phyloP scores from a whole-genome alignment of 2,113 vertebrate species.

The Alaudala cheleensis region DNA sequence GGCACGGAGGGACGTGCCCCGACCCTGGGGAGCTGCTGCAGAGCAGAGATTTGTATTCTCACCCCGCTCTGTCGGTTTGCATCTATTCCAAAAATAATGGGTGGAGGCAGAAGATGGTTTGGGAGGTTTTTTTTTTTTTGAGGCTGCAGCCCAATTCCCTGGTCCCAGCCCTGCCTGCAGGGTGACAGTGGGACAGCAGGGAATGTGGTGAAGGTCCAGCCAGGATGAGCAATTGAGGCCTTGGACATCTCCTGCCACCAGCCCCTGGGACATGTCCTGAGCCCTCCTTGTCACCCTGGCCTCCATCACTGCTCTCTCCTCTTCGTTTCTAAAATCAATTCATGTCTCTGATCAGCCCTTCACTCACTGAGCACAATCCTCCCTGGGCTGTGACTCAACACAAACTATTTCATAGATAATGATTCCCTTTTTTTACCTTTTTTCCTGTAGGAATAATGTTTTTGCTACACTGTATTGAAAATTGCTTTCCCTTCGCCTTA shows the following conservation, averaged over 20 bases:
- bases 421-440: neutral
- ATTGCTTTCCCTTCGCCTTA: slow-evolving; percentile 44
- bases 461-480: neutral
- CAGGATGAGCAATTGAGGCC: neutral
- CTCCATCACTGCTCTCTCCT: neutral
- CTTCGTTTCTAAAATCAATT: neutral
- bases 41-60: neutral
- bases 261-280: neutral
- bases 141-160: neutral
- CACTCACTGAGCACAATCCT: neutral
- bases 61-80: neutral
- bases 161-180: neutral
- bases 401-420: slow-evolving; percentile 31
- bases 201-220: neutral
- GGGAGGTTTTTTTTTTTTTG: too few species aligned
- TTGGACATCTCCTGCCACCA: neutral
- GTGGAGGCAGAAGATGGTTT: neutral
- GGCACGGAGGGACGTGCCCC: neutral
- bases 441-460: slow-evolving; percentile 44
- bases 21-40: neutral
- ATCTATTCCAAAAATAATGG: neutral
- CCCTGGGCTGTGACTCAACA: slow-evolving; percentile 25
- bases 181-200: neutral
- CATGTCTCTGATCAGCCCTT: neutral
- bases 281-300: neutral